A percentile compares a stretch with the other conserved stretches of the same genome.
Evolutionary conservation across 2,113 vertebrate species (phyloP).

Genomic region (Gadus macrocephalus): DNA sequence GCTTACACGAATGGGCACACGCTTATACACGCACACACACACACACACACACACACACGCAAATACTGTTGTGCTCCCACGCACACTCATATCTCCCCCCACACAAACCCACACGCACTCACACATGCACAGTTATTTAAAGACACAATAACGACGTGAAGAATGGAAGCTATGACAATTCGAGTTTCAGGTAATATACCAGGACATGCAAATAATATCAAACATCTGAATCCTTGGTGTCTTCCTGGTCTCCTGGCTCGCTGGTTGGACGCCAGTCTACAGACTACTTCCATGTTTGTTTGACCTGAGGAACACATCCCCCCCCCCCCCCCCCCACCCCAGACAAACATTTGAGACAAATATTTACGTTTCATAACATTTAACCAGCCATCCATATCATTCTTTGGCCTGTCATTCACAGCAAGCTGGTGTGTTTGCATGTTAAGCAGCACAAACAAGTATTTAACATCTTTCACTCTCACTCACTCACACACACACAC

Average conservation of each 20-base stretch:
- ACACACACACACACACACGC: constrained; percentile 6
- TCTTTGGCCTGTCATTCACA: constrained; percentile 12
- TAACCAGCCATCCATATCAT: constrained; percentile 21
- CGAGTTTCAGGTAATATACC: too few relatives aligned
- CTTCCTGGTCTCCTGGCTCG: neutral
- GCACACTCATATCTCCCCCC: neutral
- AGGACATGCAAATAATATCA: neutral
- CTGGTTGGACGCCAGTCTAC: neutral
- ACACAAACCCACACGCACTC: constrained; percentile 15
- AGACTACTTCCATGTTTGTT: constrained; percentile 3
- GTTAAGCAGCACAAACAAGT: neutral
- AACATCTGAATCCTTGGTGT: neutral
- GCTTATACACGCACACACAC: constrained; percentile 11
- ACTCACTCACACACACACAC: neutral
- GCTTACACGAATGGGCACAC: neutral
- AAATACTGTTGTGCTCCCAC: neutral
- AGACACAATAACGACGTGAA: constrained; percentile 5
- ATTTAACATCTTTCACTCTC: too few relatives aligned
- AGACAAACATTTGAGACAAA: constrained; percentile 19
- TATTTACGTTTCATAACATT: constrained; percentile 40
- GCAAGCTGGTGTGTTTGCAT: constrained; percentile 5
- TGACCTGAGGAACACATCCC: neutral
- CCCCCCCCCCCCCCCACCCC: neutral
- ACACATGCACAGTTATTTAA: neutral
- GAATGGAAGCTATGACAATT: neutral